Base-by-base conservation (phyloP, 2,113 vertebrate genomes). In the Xiphias gladius region DNA sequence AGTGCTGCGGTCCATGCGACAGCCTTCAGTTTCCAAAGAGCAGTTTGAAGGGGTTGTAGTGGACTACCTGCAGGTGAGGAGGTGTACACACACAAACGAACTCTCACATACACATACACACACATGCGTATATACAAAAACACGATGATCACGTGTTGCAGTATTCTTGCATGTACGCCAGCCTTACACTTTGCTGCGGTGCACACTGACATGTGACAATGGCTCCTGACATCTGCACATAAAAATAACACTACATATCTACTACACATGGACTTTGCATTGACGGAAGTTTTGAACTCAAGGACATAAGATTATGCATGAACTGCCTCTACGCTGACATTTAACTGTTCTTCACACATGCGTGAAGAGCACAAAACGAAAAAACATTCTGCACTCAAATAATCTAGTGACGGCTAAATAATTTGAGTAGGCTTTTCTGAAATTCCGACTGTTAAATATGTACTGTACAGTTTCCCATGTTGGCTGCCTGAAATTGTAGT, bases 41-140 rank as follows among this genome's bases (percentile, higher is more conserved):
- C 96, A 96, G 94, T 96, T 97, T 91, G 97, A 97, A 93, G 96
- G 96, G 39, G 96, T 97, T 83, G 96, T 96, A 24, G 96, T 97
- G 91, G 97, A 97, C 89, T 96, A 95, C 88, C 88, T 96, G 92
- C 96, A 96, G 96, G 97, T 97, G 48, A 86, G 77, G 12, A 20
- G 35, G 5, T 17, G 46, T 10, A 32, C n/a, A 68, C 35, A 37
- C 43, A 66, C 28, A 19, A 3, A 71, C 24, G 68, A 63, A 20
- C 7, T 12, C 70, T 20, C 52, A 72, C 46, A 67, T 13, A 32
- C 17, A 55, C 50, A 24, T n/a, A n/a, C 58, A 39, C 22, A 43
- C 28, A 28, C 55, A 22, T 24, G 2, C 14, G 13, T 46, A 39
- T 39, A 39, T 39, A 10, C 6, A 39, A 7, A 39, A 39, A 39